Evolutionary conservation across 2,113 vertebrate species (phyloP), one percentile per base, ranked within the genome.

Genomic region (Dermatemys mawii): DNA sequence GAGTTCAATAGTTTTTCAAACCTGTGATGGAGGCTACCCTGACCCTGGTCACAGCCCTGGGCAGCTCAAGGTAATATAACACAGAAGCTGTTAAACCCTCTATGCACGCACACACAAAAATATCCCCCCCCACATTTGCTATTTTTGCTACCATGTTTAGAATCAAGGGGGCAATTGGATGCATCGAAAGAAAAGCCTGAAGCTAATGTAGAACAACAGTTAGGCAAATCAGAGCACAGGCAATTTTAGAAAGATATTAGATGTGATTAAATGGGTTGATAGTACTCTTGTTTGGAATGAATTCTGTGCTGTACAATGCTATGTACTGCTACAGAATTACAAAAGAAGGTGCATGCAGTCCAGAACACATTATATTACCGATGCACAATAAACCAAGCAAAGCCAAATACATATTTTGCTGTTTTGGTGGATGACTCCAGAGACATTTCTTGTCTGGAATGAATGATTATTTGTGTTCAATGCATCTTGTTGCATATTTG

Each of bases 1-100:
- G 41, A 41, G 75, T 79, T 60, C 75, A 88, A 89, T 83, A 55
- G 60, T 80, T 94, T 55, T 88, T 94, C 67, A 92, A 51, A 80
- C 91, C 55, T 82, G 44, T 89, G 1, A 0, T 26, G 17, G 83
- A 50, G 96, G 32, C 13, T 91, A 76, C 75, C 70, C 70, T 79
- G 57, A 60, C 78, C 91, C 82, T 91, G 79, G 50, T 38, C 81
- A 57, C 8, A 50, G n/a, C 6, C 75, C 75, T 75, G 86, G 81
- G 8, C 83, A 81, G 78, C 94, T 92, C 48, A 70, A 81, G 29
- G 21, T 44, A n/a, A 92, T 84, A 44, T 38, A 90, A 92, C 75
- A 46, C 1, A 5, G 57, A 41, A 46, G 70, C 32, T 63, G 32
- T 24, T 49, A 55, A 54, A 60, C 80, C 22, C 11, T 26, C 41